phyloP scores from a whole-genome alignment of 2,888 invertebrate species.

The Boloria selene region DNA sequence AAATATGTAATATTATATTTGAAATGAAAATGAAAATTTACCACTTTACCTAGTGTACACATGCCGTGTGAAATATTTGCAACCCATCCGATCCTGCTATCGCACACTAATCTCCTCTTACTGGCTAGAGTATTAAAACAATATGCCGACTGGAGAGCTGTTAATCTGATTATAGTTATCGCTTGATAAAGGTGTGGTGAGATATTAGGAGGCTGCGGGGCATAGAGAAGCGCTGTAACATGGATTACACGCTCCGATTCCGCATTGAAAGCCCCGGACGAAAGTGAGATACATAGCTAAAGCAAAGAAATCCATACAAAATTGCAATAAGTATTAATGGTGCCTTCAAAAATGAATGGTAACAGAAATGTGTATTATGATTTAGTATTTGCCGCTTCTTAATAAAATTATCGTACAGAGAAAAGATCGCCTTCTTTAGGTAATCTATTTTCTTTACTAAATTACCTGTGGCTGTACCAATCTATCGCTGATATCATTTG shows the following conservation, averaged over 20 bases:
- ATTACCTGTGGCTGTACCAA: neutral
- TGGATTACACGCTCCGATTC: neutral
- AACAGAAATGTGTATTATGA: too few species aligned
- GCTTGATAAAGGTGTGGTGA: conserved; percentile 1
- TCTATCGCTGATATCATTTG: conserved; percentile 2
- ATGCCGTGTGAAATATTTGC: neutral
- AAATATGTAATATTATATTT: too few species aligned
- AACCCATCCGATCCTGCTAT: too few species aligned
- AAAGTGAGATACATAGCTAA: too few species aligned
- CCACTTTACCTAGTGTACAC: too few species aligned
- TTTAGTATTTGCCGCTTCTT: too few species aligned
- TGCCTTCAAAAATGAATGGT: too few species aligned
- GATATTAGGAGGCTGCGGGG: neutral
- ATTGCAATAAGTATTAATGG: too few species aligned
- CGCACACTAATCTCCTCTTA: too few species aligned
- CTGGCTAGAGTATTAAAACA: neutral
- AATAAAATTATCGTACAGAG: neutral
- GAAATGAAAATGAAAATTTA: too few species aligned
- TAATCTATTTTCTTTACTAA: conserved; percentile 1
- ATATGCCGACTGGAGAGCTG: too few species aligned
- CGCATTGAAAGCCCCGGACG: neutral
- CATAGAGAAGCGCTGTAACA: neutral
- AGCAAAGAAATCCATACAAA: too few species aligned
- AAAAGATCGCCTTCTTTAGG: neutral
- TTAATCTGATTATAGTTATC: neutral